These are phyloP conservation scores for Drosophila planitibia DNA, from an alignment of 2,888 invertebrate genomes.

Conservation along the genomic window DNA sequence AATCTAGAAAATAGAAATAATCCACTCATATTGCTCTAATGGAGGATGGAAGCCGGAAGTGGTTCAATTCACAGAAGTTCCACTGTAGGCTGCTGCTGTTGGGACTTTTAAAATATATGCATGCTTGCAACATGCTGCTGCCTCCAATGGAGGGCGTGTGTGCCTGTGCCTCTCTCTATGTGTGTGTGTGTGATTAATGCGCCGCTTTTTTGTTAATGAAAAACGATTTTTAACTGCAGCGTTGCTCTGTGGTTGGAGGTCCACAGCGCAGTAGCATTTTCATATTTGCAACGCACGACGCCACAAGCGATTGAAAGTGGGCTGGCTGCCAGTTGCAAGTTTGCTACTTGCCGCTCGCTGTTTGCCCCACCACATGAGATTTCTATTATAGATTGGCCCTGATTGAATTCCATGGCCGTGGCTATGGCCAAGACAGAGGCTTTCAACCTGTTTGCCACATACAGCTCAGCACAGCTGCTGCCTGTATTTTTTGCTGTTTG, in stretches of 20 bases:
- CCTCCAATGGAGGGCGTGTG: conserved; percentile 56
- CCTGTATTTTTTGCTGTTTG: neutral
- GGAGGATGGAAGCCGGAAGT: neutral
- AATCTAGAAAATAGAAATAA: no score
- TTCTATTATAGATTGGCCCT: conserved; percentile 82
- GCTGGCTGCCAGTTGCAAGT: conserved; percentile 66
- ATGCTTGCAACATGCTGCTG: conserved; percentile 45
- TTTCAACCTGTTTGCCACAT: conserved; percentile 62
- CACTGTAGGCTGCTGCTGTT: conserved; percentile 30
- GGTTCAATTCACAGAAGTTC: neutral
- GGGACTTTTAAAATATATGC: conserved; percentile 52
- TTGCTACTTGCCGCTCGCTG: conserved; percentile 41
- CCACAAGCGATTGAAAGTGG: conserved; percentile 75
- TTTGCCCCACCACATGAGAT: conserved; percentile 76
- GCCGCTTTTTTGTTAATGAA: conserved; percentile 82
- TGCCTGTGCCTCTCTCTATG: conserved; percentile 17
- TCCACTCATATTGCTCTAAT: neutral
- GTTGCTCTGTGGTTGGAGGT: conserved; percentile 28
- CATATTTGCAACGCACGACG: conserved; percentile 80
- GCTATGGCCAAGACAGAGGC: conserved; percentile 34
- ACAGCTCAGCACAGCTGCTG: neutral
- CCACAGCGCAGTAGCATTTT: conserved; percentile 71
- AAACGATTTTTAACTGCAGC: conserved; percentile 73
- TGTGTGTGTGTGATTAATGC: conserved; percentile 78
- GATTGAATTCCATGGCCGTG: conserved; percentile 79